Evolutionary conservation across 2,797 vertebrate genomes (phyloP), one percentile per base, ranked within the genome.

Genomic region (Pseudopleuronectes americanus): DNA sequence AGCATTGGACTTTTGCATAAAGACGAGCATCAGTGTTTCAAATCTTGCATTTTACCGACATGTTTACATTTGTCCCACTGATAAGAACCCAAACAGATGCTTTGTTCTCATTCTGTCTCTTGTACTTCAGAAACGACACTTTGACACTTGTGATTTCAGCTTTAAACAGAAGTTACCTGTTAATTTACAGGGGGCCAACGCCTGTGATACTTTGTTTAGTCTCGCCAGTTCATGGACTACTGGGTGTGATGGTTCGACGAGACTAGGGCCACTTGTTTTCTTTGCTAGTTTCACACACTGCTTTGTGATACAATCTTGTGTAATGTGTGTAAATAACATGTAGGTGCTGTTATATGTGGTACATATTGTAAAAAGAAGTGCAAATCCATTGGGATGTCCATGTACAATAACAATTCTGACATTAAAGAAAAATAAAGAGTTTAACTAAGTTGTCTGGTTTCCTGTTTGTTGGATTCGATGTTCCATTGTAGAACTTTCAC

Each of bases 271-370:
- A 64, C 60, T 75, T 74, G 58, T 75, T 84, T 45, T 24, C n/a
- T 86, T 77, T 74, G 84, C 80, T 73, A 73, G 75, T 80, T 85
- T 93, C 90, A 90, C 94, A 92, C 92, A 92, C 93, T 94, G 95
- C 93, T 94, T 95, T 94, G 93, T 92, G 89, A 91, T 84, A 93
- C 93, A 90, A 91, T 93, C 93, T 93, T 88, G 94, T 95, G 87
- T 92, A 87, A 90, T 85, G 92, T 96, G 93, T 95, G 94, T 94
- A 94, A 93, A 94, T 92, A 92, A 88, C 91, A 89, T 91, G 94
- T 94, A 93, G 93, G 92, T 92, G 93, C 93, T 91, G 94, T 94
- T 95, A 94, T 86, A 89, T 90, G 92, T 94, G 93, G 91, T 94
- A 94, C 92, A 94, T 95, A 94, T 92, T 95, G 94, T 94, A 93